A percentile compares a stretch with the other conserved stretches of the same genome.
Evolutionary conservation across 1,140 invertebrate species (phyloP).

Genomic region (Bombus pyrosoma): DNA sequence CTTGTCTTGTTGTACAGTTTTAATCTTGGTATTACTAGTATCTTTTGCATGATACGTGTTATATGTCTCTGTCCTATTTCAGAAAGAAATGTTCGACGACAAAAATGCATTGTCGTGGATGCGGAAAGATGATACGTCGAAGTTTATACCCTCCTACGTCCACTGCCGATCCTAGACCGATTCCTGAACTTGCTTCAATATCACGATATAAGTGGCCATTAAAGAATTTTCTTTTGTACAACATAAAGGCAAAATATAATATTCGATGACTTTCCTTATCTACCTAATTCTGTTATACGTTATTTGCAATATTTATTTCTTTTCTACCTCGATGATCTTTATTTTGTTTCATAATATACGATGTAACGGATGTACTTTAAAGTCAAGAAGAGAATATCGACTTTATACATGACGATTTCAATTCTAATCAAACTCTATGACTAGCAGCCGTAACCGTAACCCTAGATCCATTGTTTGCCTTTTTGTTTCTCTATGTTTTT

Average conservation of each 20-base stretch:
- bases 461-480: too few relatives aligned
- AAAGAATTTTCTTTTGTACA: conserved; percentile 64
- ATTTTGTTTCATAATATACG: not conserved
- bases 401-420: not conserved
- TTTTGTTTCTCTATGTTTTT: not conserved
- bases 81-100: conserved; percentile 48
- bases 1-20: not conserved
- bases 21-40: not conserved
- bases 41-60: conserved; percentile 31
- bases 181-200: conserved; percentile 58
- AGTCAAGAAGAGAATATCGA: not conserved
- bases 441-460: not conserved
- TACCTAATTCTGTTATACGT: too few relatives aligned
- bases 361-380: not conserved
- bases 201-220: conserved; percentile 62
- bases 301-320: not conserved
- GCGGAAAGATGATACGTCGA: conserved; percentile 59
- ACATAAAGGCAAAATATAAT: conserved; percentile 61
- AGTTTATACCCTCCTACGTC: conserved; percentile 40
- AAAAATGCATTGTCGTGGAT: conserved; percentile 64
- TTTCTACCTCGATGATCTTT: not conserved
- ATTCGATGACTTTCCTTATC: not conserved
- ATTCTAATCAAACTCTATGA: not conserved
- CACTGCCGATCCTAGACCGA: conserved; percentile 46
- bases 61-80: conserved; percentile 55